These are phyloP conservation scores for Digitonthophagus gazella DNA, from an alignment of 2,888 invertebrate species.

Conservation along the genomic window DNA sequence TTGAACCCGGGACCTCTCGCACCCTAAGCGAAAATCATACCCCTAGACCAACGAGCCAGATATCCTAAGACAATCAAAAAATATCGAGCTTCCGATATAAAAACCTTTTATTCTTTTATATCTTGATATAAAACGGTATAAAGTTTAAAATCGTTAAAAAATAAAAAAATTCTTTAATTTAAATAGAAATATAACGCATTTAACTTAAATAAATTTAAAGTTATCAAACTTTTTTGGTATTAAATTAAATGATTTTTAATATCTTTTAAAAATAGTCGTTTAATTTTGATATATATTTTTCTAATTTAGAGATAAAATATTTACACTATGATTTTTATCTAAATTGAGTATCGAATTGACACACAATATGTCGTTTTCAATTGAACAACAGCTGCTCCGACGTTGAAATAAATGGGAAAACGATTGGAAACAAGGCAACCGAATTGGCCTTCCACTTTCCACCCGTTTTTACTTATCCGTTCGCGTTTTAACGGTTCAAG, in stretches of 20 bases:
- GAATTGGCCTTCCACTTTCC: neutral
- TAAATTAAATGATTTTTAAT: too few species aligned
- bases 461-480: neutral
- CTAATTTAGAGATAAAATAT: too few species aligned
- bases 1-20: constrained; percentile 61
- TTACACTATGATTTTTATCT: too few species aligned
- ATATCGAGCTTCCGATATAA: neutral
- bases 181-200: too few species aligned
- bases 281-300: too few species aligned
- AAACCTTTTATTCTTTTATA: too few species aligned
- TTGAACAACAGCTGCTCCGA: neutral
- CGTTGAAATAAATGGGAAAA: neutral
- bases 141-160: too few species aligned
- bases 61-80: neutral
- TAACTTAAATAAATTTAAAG: too few species aligned
- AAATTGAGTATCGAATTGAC: neutral
- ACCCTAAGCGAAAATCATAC: constrained; percentile 69
- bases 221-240: too few species aligned
- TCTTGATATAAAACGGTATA: too few species aligned
- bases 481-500: neutral
- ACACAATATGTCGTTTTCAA: neutral
- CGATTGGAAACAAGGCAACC: neutral
- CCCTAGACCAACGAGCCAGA: constrained; percentile 66
- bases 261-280: too few species aligned
- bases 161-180: neutral